Base-by-base conservation (phyloP, 2,797 vertebrate genomes). In the Gymnothorax reevesii region DNA sequence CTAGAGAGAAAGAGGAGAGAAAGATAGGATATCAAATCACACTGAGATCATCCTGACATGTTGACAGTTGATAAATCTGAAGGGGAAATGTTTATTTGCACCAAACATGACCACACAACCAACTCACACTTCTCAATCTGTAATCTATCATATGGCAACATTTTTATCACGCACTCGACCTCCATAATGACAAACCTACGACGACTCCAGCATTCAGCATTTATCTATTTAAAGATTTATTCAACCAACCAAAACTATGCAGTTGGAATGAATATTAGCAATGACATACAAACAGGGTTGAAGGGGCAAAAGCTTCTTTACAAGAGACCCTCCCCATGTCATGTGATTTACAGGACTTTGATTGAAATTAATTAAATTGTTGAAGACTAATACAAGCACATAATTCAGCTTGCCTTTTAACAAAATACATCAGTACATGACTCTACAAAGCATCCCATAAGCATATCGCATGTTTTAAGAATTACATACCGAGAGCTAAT, bases 1-100 rank as follows among this genome's bases (percentile, higher is more conserved):
- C 98, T 99, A 91, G 87, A 93, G 13, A 91, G 17, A 73, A 59
- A 49, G 82, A 86, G 64, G 25, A 55, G 7, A 71, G 2, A 86
- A 17, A 79, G 22, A 54, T n/a, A 83, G 59, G 71, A 6, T 33
- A 85, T 54, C 20, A 82, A 27, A 9, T 87, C 27, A 86, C 10
- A 4, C 20, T 0, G 52, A 52, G 57, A 84, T 59, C 10, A 89
- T 57, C 17, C 49, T 55, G 4, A 80, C 20, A 80, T 15, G 15
- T 55, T n/a, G 52, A 55, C 12, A 80, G 52, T 20, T n/a, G 4
- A 59, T 33, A 25, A 83, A 33, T 17, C 15, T 17, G 33, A 80
- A 22, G 27, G 79, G 20, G 55, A 79, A 9, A 6, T 82, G 82
- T 22, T 52, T 54, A 17, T 22, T 80, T 80, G 9, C 17, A 9